These are phyloP conservation scores for Unio pictorum DNA, from an alignment of 2,888 invertebrate species.

Conservation along the genomic window DNA sequence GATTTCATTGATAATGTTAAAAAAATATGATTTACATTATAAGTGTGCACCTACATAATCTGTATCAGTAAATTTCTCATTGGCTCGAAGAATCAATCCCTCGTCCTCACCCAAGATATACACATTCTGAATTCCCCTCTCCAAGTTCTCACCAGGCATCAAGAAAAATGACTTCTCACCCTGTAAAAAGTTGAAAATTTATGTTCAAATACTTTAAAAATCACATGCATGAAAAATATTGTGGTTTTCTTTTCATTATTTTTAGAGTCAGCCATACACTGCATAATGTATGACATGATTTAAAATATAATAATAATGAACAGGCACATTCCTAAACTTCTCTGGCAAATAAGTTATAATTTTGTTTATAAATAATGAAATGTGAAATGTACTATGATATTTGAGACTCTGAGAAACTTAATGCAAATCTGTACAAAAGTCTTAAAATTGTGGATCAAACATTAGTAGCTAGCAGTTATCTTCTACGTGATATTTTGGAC, in stretches of 20 bases:
- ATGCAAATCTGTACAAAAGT: too few species aligned
- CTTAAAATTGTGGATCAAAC: too few species aligned
- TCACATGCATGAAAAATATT: neutral
- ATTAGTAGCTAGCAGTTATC: too few species aligned
- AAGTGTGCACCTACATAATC: constrained; percentile 2
- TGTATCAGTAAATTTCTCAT: constrained; percentile 70
- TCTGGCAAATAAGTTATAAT: too few species aligned
- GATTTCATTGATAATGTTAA: too few species aligned
- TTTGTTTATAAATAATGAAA: too few species aligned
- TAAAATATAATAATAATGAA: too few species aligned
- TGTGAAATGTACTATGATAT: too few species aligned
- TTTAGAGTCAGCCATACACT: neutral
- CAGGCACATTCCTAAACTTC: too few species aligned
- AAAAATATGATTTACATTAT: too few species aligned
- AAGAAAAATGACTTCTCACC: constrained; percentile 74
- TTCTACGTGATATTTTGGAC: too few species aligned
- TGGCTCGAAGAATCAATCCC: constrained; percentile 72
- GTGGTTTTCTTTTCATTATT: neutral
- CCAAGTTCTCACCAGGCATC: constrained; percentile 73
- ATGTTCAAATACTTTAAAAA: neutral
- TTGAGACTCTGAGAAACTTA: too few species aligned
- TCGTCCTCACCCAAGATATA: constrained; percentile 73
- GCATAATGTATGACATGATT: neutral
- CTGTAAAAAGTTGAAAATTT: constrained; percentile 36
- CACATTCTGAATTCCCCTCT: constrained; percentile 73